These are phyloP conservation scores for Campaea margaritaria DNA, from an alignment of 2,888 invertebrate species.

Conservation along the genomic window DNA sequence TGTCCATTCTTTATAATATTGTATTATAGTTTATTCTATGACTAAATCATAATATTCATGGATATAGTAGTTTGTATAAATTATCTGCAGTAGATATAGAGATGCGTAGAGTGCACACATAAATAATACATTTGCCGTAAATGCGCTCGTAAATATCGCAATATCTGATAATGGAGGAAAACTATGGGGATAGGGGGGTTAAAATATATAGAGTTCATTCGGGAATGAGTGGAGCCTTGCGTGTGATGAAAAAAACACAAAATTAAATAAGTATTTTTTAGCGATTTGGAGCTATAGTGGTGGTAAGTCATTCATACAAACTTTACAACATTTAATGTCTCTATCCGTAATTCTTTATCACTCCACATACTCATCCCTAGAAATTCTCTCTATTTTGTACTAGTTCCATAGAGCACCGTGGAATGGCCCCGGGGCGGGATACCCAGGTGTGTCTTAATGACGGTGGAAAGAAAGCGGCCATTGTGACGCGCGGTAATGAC, in stretches of 20 bases:
- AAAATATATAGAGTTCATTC: too few relatives aligned
- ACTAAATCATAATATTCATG: conserved; percentile 12
- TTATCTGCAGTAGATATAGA: conserved; percentile 5
- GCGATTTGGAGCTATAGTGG: too few relatives aligned
- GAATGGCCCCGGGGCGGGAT: conserved; percentile 6
- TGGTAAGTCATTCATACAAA: too few relatives aligned
- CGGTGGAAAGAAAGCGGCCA: conserved; percentile 46
- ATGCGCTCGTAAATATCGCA: conserved; percentile 2
- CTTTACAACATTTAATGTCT: too few relatives aligned
- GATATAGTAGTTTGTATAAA: neutral
- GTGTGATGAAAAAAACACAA: too few relatives aligned
- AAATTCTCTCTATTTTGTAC: neutral
- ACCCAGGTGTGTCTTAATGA: conserved; percentile 36
- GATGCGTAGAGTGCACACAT: neutral
- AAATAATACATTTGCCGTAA: conserved; percentile 4
- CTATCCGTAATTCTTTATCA: too few relatives aligned
- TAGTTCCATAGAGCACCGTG: neutral
- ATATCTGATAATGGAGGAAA: neutral
- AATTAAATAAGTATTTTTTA: too few relatives aligned
- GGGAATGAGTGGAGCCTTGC: too few relatives aligned
- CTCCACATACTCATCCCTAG: neutral
- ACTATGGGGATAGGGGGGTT: too few relatives aligned
- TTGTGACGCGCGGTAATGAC: conserved; percentile 61
- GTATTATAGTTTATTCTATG: too few relatives aligned
- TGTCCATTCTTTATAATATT: too few relatives aligned